Percentiles rank a stretch among this genome's conserved stretches.
Conservation (phyloP, 2,888 invertebrate species). For the Patella ulyssiponensis region DNA sequence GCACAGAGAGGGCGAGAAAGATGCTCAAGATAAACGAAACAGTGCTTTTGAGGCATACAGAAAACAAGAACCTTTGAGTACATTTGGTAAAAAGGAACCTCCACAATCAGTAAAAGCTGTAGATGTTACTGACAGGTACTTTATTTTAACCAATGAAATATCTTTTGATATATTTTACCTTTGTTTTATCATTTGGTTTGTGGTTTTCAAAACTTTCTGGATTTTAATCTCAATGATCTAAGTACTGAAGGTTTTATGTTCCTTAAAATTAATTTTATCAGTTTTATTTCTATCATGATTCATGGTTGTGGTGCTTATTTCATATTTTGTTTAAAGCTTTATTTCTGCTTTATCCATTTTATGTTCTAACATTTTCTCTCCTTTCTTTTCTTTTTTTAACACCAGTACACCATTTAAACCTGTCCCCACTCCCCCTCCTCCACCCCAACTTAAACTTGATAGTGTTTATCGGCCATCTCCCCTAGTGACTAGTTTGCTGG, state of each 20-base stretch:
- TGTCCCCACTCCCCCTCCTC: conserved; percentile 8
- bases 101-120: background rate
- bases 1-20: background rate
- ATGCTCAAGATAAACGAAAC: background rate
- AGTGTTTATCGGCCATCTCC: conserved; percentile 1
- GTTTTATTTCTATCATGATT: too few species aligned
- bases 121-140: too few species aligned
- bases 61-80: conserved; percentile 43
- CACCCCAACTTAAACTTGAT: background rate
- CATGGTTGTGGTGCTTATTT: too few species aligned
- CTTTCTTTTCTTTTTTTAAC: background rate
- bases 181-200: too few species aligned
- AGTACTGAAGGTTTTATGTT: too few species aligned
- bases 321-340: too few species aligned
- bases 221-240: too few species aligned
- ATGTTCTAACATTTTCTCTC: background rate
- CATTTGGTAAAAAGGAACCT: conserved; percentile 46
- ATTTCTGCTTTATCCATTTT: background rate
- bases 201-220: too few species aligned
- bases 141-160: too few species aligned
- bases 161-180: too few species aligned
- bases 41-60: conserved; percentile 49
- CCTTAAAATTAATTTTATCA: too few species aligned
- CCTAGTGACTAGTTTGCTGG: background rate
- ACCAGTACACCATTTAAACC: background rate